Conservation (phyloP, 53 echinoderm and acorn worm species). For the Temnopleurus reevesii region DNA sequence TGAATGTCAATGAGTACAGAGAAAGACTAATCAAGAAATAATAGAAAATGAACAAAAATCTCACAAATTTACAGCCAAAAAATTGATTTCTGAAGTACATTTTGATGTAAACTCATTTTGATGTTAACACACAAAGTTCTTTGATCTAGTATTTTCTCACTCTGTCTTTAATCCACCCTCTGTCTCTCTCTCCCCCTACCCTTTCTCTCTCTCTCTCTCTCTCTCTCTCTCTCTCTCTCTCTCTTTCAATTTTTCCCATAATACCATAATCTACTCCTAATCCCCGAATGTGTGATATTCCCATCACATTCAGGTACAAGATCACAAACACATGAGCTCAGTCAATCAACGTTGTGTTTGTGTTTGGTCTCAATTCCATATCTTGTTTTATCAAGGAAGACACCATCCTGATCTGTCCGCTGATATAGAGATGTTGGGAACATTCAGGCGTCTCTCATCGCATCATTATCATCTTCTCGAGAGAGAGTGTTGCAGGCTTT, state of each 20-base stretch:
- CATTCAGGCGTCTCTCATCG: neutral
- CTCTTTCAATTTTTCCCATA: neutral
- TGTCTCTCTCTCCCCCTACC: neutral
- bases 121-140: too few species aligned
- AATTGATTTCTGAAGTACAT: too few species aligned
- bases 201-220: neutral
- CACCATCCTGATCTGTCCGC: neutral
- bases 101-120: too few species aligned
- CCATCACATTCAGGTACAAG: neutral
- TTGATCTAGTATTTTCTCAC: neutral
- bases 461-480: slow-evolving; percentile 34
- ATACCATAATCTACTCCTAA: neutral
- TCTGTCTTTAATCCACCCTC: neutral
- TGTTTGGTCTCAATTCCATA: slow-evolving; percentile 18
- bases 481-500: slow-evolving; percentile 28
- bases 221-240: neutral
- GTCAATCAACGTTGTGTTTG: slow-evolving; percentile 5
- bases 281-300: neutral
- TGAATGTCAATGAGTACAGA: too few species aligned
- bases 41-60: too few species aligned
- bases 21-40: too few species aligned
- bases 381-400: slow-evolving; percentile 16
- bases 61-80: too few species aligned
- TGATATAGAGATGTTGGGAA: neutral
- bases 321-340: too few species aligned